Evolutionary conservation across 1,140 invertebrate genomes (phyloP).

Genomic region (Saccostrea glomerata): DNA sequence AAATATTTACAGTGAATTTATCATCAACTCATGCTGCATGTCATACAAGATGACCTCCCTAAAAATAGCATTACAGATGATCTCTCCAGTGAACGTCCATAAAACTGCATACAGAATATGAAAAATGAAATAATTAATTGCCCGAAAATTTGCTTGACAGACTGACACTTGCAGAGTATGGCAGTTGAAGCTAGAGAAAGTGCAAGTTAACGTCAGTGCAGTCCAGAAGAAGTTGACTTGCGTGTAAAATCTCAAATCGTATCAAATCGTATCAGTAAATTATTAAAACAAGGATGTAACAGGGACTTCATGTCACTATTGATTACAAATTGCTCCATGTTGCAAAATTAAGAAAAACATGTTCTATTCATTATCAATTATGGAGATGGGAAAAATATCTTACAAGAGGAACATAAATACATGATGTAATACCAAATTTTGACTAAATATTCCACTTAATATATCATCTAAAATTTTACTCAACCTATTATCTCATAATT

Average conservation of each 20-base stretch:
- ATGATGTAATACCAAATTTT: constrained; percentile 12
- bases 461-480: neutral
- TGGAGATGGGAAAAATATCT: neutral
- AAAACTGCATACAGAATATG: neutral
- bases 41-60: neutral
- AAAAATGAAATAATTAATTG: constrained; percentile 30
- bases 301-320: neutral
- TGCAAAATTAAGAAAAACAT: neutral
- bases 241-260: neutral
- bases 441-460: constrained; percentile 5
- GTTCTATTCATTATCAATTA: neutral
- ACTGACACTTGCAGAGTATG: neutral
- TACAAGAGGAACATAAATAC: neutral
- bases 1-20: constrained; percentile 20
- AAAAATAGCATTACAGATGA: neutral
- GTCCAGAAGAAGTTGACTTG: neutral
- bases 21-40: neutral
- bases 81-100: neutral
- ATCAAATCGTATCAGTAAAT: neutral
- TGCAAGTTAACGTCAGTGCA: neutral
- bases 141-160: neutral
- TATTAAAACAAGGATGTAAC: neutral
- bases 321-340: neutral
- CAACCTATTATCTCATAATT: neutral
- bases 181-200: neutral